Base-by-base conservation (phyloP, 2,797 vertebrate species). In the Sphaeramia orbicularis region DNA sequence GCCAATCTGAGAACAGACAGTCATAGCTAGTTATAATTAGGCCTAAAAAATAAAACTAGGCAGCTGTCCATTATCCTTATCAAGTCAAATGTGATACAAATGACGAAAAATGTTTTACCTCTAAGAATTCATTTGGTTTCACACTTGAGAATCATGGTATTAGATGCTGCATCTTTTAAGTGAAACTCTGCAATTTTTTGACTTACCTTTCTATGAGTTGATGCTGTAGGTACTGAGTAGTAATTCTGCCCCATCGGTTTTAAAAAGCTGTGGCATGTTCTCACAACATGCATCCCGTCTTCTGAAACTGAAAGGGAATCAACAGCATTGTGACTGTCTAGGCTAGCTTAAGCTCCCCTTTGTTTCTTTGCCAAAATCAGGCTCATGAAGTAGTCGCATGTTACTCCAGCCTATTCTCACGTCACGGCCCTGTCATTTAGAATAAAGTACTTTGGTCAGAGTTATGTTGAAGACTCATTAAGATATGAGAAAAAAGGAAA, bases 321-420 rank as follows among this genome's bases (percentile, higher is more conserved):
- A 79, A 57, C 72, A 81, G 80, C 84, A 87, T 80, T 80, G 85
- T 84, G 86, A 90, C 83, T 37, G 63, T 80, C 78, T 83, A 60
- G 69, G 72, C 74, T 42, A 48, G 72, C 68, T 83, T 89, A 87
- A 86, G 84, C 80, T 75, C 74, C 71, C 48, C 87, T 91, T 89
- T 92, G 81, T 90, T 74, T 77, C 77, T 37, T 52, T 88, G 89
- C 87, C 89, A 91, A 82, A 72, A 56, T 3, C 18, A 62, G 69
- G 51, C 84, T 86, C 78, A 73, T 37, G 10, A 62, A 76, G 65
- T 8, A 50, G 73, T 63, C 35, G 83, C 84, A 85, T 78, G 78
- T 86, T 84, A 81, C 66, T 58, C 48, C 7, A 6, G 71, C 65
- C 61, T 47, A 63, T 86, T 89, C 86, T 89, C 90, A 89, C 79